Percentiles rank a stretch among this genome's conserved stretches.
Evolutionary conservation across 1,140 invertebrate genomes (phyloP).

Genomic region (Stratiolaelaps scimitus): DNA sequence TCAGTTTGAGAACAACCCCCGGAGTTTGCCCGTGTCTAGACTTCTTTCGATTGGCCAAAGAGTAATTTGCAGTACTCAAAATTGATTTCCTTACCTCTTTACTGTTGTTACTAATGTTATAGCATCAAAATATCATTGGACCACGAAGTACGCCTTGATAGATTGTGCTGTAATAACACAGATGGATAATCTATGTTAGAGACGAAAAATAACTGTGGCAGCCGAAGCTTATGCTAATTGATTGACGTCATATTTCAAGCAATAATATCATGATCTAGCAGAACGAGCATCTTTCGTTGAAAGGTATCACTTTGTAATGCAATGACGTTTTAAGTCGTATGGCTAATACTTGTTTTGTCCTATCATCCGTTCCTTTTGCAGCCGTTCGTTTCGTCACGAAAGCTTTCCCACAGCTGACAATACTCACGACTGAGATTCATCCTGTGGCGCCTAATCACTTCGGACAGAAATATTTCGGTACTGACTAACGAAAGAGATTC

Average conservation of each 20-base stretch:
- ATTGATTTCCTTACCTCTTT: no score
- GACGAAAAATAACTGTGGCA: no score
- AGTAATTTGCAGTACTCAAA: no score
- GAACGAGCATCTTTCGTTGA: neutral
- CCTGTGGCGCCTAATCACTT: conserved; percentile 93
- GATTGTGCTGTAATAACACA: no score
- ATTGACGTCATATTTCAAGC: conserved; percentile 6
- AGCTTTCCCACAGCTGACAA: conserved; percentile 79
- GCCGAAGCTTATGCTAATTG: no score
- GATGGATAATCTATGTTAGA: no score
- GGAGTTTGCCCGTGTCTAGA: no score
- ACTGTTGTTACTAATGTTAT: no score
- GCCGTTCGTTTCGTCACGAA: conserved; percentile 72
- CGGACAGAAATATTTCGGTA: conserved; percentile 96
- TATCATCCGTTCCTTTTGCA: conserved; percentile 38
- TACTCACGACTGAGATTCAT: conserved; percentile 87
- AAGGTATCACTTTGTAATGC: conserved; percentile 12
- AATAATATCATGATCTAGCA: conserved; percentile 23
- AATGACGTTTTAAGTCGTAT: neutral
- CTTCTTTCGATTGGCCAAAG: no score
- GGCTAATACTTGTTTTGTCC: neutral
- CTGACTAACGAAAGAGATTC: conserved; percentile 55
- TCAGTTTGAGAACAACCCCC: no score
- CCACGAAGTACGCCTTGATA: no score
- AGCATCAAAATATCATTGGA: no score